A percentile compares a stretch with the other conserved stretches of the same genome.
Evolutionary conservation across 2,797 vertebrate species (phyloP).

Genomic region (Saxicola maurus): DNA sequence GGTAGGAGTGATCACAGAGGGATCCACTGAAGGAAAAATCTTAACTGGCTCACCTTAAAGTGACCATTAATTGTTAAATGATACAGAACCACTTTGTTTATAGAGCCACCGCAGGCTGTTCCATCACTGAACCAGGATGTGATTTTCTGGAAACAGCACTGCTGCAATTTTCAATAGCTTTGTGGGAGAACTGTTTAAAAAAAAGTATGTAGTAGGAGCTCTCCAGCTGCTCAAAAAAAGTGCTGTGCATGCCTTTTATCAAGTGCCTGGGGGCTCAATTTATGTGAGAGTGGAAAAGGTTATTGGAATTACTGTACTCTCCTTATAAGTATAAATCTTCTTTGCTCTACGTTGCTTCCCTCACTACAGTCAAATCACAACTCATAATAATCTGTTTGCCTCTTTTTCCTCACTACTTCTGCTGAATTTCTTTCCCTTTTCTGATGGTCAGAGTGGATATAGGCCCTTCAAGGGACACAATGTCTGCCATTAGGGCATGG

Average conservation of each 20-base stretch:
- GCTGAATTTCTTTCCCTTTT: not conserved
- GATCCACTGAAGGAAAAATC: not conserved
- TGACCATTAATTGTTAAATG: not conserved
- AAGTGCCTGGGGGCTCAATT: slow-evolving; percentile 25
- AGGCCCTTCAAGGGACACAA: fast-evolving
- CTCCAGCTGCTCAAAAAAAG: not conserved
- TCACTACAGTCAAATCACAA: not conserved
- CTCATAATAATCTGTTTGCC: not conserved
- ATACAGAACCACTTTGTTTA: not conserved
- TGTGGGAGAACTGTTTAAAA: not conserved
- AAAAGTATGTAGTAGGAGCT: not conserved
- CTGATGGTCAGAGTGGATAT: not conserved
- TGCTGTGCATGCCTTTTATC: not conserved
- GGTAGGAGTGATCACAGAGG: not conserved
- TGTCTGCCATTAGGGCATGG: not conserved
- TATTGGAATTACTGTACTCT: slow-evolving; percentile 12
- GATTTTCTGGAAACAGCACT: not conserved
- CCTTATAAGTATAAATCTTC: not conserved
- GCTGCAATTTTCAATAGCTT: not conserved
- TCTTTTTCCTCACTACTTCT: not conserved
- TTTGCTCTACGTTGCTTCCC: not conserved
- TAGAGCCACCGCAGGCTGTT: not conserved
- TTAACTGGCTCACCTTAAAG: not conserved
- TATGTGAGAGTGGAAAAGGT: slow-evolving; percentile 34
- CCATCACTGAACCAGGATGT: not conserved